Percentiles rank a stretch among this genome's conserved stretches.
phyloP scores from a whole-genome alignment of 2,888 invertebrate species.

The Eudemis profundana region DNA sequence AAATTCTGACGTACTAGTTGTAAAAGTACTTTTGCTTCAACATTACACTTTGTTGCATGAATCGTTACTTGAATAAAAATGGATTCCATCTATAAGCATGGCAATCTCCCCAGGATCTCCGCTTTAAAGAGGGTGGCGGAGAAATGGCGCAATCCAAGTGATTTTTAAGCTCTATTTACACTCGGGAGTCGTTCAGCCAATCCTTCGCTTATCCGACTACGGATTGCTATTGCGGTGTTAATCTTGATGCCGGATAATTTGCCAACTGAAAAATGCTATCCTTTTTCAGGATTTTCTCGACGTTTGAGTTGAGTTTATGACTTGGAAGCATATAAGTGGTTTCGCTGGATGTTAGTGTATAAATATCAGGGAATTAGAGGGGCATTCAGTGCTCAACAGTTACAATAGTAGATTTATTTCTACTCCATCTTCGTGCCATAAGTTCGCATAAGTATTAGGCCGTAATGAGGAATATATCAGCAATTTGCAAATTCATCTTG shows the following conservation, averaged over 20 bases:
- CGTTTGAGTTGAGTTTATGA: neutral
- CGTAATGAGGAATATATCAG: slow-evolving; percentile 20
- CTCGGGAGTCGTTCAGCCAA: slow-evolving; percentile 61
- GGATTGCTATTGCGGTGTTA: slow-evolving; percentile 42
- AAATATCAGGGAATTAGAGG: neutral
- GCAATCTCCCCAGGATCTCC: slow-evolving; percentile 57
- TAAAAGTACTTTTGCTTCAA: neutral
- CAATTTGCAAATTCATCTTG: slow-evolving; percentile 39
- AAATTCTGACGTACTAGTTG: no score
- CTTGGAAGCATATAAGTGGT: neutral
- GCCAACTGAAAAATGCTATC: slow-evolving; percentile 27
- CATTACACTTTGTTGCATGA: slow-evolving; percentile 13
- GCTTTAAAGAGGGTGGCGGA: slow-evolving; percentile 59
- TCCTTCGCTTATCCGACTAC: slow-evolving; percentile 43
- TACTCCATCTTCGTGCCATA: neutral
- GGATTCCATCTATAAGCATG: slow-evolving; percentile 32
- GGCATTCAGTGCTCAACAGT: neutral
- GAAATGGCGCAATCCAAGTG: slow-evolving; percentile 61
- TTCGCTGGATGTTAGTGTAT: neutral
- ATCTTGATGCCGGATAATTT: slow-evolving; percentile 40
- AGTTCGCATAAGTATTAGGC: neutral
- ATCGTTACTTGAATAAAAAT: slow-evolving; percentile 23
- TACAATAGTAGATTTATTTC: no score
- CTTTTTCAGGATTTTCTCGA: slow-evolving; percentile 5
- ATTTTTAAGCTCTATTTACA: slow-evolving; percentile 74